Evolutionary conservation across 2,888 invertebrate species (phyloP), one percentile per base, ranked within the genome.

Genomic region (Seira sanloemensis): DNA sequence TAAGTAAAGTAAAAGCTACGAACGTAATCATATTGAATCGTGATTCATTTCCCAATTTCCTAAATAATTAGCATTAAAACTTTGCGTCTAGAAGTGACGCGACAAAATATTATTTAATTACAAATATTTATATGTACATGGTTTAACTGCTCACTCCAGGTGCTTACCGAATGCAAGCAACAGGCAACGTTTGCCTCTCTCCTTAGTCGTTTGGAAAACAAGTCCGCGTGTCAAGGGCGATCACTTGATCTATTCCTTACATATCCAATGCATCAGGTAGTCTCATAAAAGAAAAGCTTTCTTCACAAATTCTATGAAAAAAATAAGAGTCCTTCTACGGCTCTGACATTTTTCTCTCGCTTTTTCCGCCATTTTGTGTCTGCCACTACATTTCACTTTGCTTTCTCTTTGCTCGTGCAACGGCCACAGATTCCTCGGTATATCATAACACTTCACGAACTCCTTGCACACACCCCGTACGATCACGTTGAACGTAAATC

Each of bases 181-280:
- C 78, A 78, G 74, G 78, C 84, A 37, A 93, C 94, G 0, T 97
- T 97, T 90, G 95, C 95, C 0, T 94, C 94, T 16, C 93, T 97
- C 71, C 92, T 97, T 78, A 94, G 95, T 78, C 92, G 97, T 24
- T 92, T 97, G 86, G 97, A 97, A 92, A 95, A 95, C 91, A 97
- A 97, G 91, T 94, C 96, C 0, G 94, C 95, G 0, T 96, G 97
- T 90, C 96, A 96, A 90, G 96, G 96, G 21, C 93, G 97, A 74
- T 95, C 96, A 1, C 91, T 97, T 88, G 97, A 97, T 92, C 96
- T 95, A 0, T 97, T 97, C 91, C 93, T 97, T 84, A 97, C 97
- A 0, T 97, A 97, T 92, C 97, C 97, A 19, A 97, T 97, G 97
- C 96, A 97, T 92, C 97, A 97, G 94, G 96, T 96, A 91, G 90